Conservation (phyloP, 2,888 invertebrate species). For the Megalurothrips usitatus region DNA sequence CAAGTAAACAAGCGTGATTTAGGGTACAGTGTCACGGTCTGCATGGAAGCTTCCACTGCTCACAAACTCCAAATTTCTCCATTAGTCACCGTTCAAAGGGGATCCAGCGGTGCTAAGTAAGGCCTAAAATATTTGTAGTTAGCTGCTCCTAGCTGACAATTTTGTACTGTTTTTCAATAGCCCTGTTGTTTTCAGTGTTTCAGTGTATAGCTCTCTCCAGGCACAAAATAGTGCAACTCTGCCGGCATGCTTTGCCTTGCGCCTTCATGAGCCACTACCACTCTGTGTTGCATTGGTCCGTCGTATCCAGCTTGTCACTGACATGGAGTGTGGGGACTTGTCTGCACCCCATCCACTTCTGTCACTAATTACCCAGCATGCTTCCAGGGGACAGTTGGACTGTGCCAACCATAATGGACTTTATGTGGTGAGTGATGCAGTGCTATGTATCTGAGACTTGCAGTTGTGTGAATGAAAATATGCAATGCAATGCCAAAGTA, state of each 20-base stretch:
- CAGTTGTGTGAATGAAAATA: background rate
- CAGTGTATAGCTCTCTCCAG: conserved; percentile 74
- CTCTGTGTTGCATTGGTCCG: conserved; percentile 72
- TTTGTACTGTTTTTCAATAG: no score
- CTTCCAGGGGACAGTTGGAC: conserved; percentile 68
- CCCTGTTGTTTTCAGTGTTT: conserved; percentile 51
- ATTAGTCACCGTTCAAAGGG: conserved; percentile 64
- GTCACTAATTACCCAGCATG: conserved; percentile 71
- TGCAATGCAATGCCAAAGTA: background rate
- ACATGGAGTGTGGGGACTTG: conserved; percentile 55
- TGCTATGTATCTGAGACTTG: background rate
- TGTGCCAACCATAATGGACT: conserved; percentile 71
- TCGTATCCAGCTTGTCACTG: conserved; percentile 60
- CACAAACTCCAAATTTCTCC: conserved; percentile 76
- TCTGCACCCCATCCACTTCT: conserved; percentile 61
- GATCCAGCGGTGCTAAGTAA: conserved; percentile 70
- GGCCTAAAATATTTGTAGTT: conserved; percentile 33
- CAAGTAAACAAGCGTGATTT: conserved; percentile 57
- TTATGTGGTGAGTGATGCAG: conserved; percentile 65
- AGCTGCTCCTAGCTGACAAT: no score
- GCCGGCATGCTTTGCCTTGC: conserved; percentile 84
- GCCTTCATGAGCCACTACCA: conserved; percentile 78
- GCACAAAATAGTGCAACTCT: conserved; percentile 82
- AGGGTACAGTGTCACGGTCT: conserved; percentile 83
- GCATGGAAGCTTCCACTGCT: conserved; percentile 79